Conservation (phyloP, 2,797 vertebrate genomes). For the Zenarchopterus dispar region DNA sequence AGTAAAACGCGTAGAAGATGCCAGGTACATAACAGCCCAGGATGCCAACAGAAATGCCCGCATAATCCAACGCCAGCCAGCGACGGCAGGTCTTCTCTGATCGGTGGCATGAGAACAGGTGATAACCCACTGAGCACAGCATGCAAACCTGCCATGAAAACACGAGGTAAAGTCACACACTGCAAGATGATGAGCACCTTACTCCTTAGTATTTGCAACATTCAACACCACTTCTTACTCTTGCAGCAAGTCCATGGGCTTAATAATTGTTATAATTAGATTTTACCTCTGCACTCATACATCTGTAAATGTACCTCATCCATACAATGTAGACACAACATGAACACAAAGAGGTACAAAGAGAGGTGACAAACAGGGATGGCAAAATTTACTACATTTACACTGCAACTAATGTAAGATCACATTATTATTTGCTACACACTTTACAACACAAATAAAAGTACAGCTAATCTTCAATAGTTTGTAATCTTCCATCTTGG, state of each 20-base stretch:
- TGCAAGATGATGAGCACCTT: rapidly evolving
- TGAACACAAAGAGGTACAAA: background rate
- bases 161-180: background rate
- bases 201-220: background rate
- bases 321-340: background rate
- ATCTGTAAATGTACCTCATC: background rate
- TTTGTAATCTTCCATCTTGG: background rate
- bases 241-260: background rate
- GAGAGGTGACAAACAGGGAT: background rate
- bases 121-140: conserved; percentile 97
- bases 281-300: background rate
- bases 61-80: conserved; percentile 96
- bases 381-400: background rate
- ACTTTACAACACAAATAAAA: conserved; percentile 16
- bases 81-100: conserved; percentile 95
- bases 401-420: background rate
- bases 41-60: conserved; percentile 96
- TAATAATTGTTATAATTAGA: background rate
- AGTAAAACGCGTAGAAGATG: conserved; percentile 98
- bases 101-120: conserved; percentile 96
- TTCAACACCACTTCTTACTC: background rate
- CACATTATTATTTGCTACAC: conserved; percentile 6
- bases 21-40: conserved; percentile 97
- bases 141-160: conserved; percentile 90
- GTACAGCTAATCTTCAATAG: conserved; percentile 7